Evolutionary conservation across 2,888 invertebrate genomes (phyloP).

Genomic region (Cephus runcator): DNA sequence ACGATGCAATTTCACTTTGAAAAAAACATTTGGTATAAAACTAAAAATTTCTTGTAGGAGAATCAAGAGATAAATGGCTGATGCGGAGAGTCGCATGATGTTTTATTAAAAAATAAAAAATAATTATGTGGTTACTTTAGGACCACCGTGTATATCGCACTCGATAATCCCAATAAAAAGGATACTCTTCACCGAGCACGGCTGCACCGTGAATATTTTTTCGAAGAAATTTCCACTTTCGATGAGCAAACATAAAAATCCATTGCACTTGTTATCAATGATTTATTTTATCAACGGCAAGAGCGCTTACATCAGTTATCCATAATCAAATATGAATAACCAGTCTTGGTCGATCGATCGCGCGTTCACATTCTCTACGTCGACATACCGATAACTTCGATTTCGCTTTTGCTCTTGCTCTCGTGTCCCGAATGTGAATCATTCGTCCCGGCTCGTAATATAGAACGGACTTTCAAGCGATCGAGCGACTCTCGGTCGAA

Average conservation of each 20-base stretch:
- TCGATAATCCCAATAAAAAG: not conserved
- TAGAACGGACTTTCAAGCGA: conserved; percentile 4
- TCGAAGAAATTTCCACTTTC: not conserved
- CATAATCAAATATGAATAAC: not conserved
- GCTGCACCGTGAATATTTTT: not conserved
- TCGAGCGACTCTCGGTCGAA: not conserved
- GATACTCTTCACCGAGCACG: not conserved
- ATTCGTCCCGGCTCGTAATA: conserved; percentile 7
- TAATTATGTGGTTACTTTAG: not conserved
- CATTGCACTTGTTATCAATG: not conserved
- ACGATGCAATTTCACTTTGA: not conserved
- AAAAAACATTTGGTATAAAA: not conserved
- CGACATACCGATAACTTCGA: not conserved
- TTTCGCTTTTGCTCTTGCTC: conserved; percentile 1
- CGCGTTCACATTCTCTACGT: not conserved
- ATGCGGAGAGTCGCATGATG: not conserved
- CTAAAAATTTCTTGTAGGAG: not conserved
- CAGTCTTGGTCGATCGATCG: not conserved
- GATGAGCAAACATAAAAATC: not conserved
- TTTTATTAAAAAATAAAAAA: not conserved
- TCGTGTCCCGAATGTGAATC: conserved; percentile 24
- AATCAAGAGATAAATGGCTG: not conserved
- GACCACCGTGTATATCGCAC: not conserved
- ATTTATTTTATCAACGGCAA: not conserved
- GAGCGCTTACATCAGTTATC: not conserved